Evolutionary conservation across 2,888 invertebrate genomes (phyloP).

Genomic region (Deroplatys truncata): DNA sequence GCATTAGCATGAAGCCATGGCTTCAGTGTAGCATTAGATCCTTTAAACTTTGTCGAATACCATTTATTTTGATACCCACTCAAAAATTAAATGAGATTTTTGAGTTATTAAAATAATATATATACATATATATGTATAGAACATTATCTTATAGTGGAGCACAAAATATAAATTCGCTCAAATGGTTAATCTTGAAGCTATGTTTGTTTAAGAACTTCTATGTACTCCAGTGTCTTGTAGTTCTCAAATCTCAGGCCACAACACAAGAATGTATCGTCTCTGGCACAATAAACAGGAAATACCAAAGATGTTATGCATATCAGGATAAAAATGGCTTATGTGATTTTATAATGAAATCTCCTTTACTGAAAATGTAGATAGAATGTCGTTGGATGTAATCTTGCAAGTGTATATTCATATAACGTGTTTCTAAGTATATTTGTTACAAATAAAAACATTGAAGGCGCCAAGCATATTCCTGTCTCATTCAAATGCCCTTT

Average conservation of each 20-base stretch:
- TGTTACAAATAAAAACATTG: background rate
- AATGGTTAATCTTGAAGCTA: background rate
- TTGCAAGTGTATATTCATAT: background rate
- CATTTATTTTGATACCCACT: too few species aligned
- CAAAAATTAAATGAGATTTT: too few species aligned
- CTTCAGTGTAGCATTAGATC: too few species aligned
- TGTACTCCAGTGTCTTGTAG: background rate
- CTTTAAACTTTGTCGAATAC: too few species aligned
- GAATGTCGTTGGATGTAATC: background rate
- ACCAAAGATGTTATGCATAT: conserved; percentile 12
- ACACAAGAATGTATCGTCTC: background rate
- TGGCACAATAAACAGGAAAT: background rate
- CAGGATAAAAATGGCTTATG: background rate
- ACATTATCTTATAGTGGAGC: background rate
- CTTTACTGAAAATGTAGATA: background rate
- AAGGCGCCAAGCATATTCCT: too few species aligned
- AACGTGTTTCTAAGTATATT: background rate
- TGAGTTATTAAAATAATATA: too few species aligned
- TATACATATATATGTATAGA: too few species aligned
- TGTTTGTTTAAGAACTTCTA: background rate
- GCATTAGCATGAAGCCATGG: too few species aligned
- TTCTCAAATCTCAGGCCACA: background rate
- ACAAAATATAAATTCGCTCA: background rate
- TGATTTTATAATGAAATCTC: conserved; percentile 8
- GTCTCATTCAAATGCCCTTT: too few species aligned